These are phyloP conservation scores for Tetramorium simillimum DNA, from an alignment of 1,140 invertebrate species.

Conservation along the genomic window DNA sequence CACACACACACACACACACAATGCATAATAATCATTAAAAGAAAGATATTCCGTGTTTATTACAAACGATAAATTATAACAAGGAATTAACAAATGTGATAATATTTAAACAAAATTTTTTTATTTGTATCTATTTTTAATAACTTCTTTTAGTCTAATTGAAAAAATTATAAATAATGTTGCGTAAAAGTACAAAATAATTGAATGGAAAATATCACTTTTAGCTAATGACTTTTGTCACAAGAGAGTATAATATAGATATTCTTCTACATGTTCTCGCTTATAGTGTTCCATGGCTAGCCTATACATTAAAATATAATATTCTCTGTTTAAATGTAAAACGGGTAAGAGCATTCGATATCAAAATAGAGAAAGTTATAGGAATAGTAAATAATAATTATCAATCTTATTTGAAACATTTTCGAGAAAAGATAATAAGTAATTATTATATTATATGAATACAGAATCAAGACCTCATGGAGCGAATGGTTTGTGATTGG, in stretches of 20 bases:
- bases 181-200: background rate
- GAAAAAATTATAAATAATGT: background rate
- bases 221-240: conserved; percentile 38
- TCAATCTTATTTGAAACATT: background rate
- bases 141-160: background rate
- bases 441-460: background rate
- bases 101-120: background rate
- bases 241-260: background rate
- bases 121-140: background rate
- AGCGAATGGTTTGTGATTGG: background rate
- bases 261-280: conserved; percentile 17
- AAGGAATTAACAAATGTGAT: background rate
- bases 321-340: background rate
- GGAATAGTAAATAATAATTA: background rate
- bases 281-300: background rate
- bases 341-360: background rate
- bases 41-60: background rate
- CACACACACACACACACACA: no score
- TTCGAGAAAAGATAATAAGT: background rate
- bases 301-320: conserved; percentile 28
- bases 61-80: background rate
- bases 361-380: background rate
- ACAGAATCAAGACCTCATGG: background rate
- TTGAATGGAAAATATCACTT: background rate
- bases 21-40: background rate